Evolutionary conservation across 1,140 invertebrate genomes (phyloP).

Genomic region (Archivesica marissinica): DNA sequence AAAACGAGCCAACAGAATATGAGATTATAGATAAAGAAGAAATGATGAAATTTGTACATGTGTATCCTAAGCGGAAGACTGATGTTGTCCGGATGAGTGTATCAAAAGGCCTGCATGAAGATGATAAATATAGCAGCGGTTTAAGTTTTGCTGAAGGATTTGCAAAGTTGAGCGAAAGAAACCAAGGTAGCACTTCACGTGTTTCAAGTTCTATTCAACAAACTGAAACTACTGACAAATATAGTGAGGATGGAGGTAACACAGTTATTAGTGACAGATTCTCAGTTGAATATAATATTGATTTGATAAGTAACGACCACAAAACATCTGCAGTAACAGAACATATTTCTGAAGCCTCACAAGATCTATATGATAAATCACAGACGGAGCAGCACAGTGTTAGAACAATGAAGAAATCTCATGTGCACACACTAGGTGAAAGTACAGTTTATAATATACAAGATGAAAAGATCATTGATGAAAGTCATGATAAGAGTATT

Average conservation of each 20-base stretch:
- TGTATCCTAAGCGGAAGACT: not conserved
- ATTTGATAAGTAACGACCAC: no score
- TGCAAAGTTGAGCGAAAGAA: not conserved
- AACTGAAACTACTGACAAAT: no score
- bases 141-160: not conserved
- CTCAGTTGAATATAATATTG: no score
- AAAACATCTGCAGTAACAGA: no score
- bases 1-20: not conserved
- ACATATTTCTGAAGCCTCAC: no score
- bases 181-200: not conserved
- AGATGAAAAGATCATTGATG: not conserved
- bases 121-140: no score
- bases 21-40: not conserved
- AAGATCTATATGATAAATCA: no score
- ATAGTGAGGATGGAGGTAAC: no score
- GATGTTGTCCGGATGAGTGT: not conserved
- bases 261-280: no score
- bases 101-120: not conserved
- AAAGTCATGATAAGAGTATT: not conserved
- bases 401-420: no score
- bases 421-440: no score
- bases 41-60: not conserved
- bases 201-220: not conserved
- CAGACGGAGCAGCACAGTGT: no score
- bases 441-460: not conserved